Conservation (phyloP, 2,888 invertebrate species). For the Hemithea aestivaria region DNA sequence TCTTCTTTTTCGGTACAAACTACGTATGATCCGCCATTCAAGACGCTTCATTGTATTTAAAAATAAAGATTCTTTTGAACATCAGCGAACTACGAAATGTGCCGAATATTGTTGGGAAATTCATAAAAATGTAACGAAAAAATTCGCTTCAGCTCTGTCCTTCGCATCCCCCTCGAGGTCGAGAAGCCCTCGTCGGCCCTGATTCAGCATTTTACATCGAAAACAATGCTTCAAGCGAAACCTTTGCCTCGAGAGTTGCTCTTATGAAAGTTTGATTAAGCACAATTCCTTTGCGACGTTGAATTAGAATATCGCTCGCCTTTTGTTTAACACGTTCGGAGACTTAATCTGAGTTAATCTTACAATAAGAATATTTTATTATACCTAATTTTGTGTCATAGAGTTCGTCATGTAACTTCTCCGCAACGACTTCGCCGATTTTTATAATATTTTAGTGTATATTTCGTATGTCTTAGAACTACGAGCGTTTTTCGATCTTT, state of each 20-base stretch:
- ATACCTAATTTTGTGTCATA: no score
- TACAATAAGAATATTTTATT: no score
- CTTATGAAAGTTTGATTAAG: conserved; percentile 45
- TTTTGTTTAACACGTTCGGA: conserved; percentile 4
- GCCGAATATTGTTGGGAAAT: conserved; percentile 14
- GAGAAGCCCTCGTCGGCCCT: conserved; percentile 33
- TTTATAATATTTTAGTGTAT: no score
- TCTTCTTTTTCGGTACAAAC: no score
- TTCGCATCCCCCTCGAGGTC: conserved; percentile 30
- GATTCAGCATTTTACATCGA: conserved; percentile 50
- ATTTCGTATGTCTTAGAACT: no score
- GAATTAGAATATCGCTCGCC: conserved; percentile 18
- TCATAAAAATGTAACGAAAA: conserved; percentile 26
- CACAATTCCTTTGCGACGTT: conserved; percentile 33
- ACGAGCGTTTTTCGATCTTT: no score
- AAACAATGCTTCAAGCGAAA: conserved; percentile 46
- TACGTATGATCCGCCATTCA: no score
- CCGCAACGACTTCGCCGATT: no score
- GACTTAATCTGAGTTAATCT: no score
- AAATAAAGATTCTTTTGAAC: conserved; percentile 1
- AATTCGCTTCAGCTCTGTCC: conserved; percentile 22
- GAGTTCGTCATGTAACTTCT: no score
- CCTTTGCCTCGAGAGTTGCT: conserved; percentile 36
- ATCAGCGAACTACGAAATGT: conserved; percentile 1
- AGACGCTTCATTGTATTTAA: background rate